Base-by-base conservation (phyloP, 2,797 vertebrate species). In the Sandelia bainsii region DNA sequence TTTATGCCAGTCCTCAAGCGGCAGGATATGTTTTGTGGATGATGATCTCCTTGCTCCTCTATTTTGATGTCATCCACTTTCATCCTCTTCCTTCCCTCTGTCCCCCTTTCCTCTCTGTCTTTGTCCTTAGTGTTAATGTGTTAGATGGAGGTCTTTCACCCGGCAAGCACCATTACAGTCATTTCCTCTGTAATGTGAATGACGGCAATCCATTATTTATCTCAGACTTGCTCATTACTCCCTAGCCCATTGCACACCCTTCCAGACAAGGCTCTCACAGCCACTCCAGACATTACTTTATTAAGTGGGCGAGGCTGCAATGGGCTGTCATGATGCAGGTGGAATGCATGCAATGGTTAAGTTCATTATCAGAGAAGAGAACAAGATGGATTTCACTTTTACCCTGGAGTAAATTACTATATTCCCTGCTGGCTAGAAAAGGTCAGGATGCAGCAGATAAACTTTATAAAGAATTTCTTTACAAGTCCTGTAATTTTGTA, bases 131-230 rank as follows among this genome's bases (percentile, higher is more conserved):
- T 89, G 87, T 94, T 94, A 92, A 93, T 94, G 91, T 90, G 91
- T 89, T 92, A 83, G 92, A 94, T 91, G 90, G 92, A 93, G 90
- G 88, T 93, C 91, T 93, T 89, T 93, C 91, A 91, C 90, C 89
- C 91, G 71, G 86, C 84, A 81, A 87, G 91, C 85, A 90, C 90
- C 91, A 94, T 95, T 95, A 94, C 87, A 93, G 91, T 94, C 88
- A 94, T 94, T 94, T 95, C 93, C 94, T 94, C 91, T 86, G 81
- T 94, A 94, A 94, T 93, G 91, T 93, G 92, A 93, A 93, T 93
- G 90, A 92, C 90, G 90, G 91, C 78, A 67, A 93, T 94, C 92
- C 92, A 94, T 95, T 95, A 95, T 94, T 94, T 93, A 93, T 94
- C 90, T 91, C 88, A 91, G 91, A 92, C 89, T 87, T 89, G 80